Base-by-base conservation (phyloP, 2,113 vertebrate genomes). In the Gambusia affinis region DNA sequence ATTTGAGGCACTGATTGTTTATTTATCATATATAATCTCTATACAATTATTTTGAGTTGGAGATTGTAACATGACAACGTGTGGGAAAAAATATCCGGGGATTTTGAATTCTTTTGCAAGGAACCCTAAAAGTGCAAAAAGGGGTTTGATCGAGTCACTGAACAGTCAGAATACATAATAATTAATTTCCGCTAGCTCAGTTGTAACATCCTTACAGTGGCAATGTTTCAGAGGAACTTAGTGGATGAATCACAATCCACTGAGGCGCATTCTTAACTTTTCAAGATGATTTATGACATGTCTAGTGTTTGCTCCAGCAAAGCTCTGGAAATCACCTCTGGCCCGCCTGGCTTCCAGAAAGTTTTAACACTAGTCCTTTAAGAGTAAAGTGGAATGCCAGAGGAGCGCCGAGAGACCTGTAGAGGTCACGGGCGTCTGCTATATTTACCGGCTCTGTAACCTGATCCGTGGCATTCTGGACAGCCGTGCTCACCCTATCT, bases 401-500 rank as follows among this genome's bases (percentile, higher is more conserved):
- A 19, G 24, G 85, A 91, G 93, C 91, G 89, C 88, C 88, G 85
- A 91, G 91, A 87, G 94, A 92, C 92, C 92, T 83, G 85, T 62
- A 15, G 92, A 94, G 93, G 94, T 95, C 92, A 93, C 83, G 91
- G 92, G 91, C 91, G 47, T 83, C 89, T 88, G 94, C 94, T 95
- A 95, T 95, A 95, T 95, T 95, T 95, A 95, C 92, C 87, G 69
- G 88, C 89, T 75, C 82, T 92, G 94, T 93, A 95, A 95, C 88
- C 73, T 85, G 94, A 95, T 93, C 94, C 90, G 83, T 90, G 91
- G 85, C 90, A 94, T 94, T 93, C 92, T 90, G 92, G 82, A 84
- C 87, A 63, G 77, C 90, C 92, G 84, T 89, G 91, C 91, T 91
- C 91, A 93, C 85, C 67, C 90, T 88, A 81, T 90, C 91, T 90